A percentile compares a stretch with the other conserved stretches of the same genome.
These are phyloP conservation scores for Campoletis raptor DNA, from an alignment of 2,888 invertebrate species.

Conservation along the genomic window DNA sequence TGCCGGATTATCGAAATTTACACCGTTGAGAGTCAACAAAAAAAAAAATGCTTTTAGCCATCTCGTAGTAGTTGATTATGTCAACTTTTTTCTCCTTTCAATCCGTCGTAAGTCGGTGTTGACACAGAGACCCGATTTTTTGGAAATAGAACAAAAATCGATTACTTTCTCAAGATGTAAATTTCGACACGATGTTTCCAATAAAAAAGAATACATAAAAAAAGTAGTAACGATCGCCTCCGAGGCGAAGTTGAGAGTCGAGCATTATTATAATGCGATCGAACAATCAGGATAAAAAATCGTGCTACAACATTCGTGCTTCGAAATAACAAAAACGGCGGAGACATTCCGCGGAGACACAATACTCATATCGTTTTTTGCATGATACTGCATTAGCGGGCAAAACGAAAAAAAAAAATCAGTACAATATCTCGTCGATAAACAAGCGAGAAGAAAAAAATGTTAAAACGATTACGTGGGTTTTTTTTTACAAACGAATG, in stretches of 20 bases:
- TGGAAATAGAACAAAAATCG: neutral
- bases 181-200: neutral
- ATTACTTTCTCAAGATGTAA: neutral
- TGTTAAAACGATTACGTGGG: neutral
- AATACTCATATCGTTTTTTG: constrained; percentile 20
- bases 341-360: constrained; percentile 2
- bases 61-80: neutral
- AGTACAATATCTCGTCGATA: constrained; percentile 11
- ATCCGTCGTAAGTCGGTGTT: neutral
- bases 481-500: constrained; percentile 19
- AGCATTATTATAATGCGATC: neutral
- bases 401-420: constrained; percentile 38
- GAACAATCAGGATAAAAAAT: constrained; percentile 1
- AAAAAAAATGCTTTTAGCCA: neutral
- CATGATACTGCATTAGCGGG: constrained; percentile 3
- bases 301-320: constrained; percentile 35
- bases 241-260: neutral
- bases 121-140: neutral
- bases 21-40: neutral
- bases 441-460: constrained; percentile 12
- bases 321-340: constrained; percentile 20
- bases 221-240: neutral
- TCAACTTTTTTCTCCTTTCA: neutral
- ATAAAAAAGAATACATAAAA: constrained; percentile 15
- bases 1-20: neutral